A percentile compares a stretch with the other conserved stretches of the same genome.
Conservation (phyloP, 2,888 invertebrate genomes). For the Selenia dentaria region DNA sequence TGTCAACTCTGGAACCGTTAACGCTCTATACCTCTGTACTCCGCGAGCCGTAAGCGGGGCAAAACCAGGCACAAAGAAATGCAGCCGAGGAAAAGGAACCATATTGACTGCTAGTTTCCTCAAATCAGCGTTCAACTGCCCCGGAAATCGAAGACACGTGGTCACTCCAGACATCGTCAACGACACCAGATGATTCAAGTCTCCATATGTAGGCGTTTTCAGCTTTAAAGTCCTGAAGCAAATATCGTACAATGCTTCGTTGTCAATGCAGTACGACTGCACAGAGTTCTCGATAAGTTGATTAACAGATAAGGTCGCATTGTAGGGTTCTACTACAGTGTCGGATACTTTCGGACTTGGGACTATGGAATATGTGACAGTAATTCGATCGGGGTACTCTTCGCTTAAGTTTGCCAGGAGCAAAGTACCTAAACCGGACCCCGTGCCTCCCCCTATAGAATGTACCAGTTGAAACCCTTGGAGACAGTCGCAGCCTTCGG, state of each 20-base stretch:
- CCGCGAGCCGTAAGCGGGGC: conserved; percentile 91
- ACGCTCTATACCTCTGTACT: conserved; percentile 92
- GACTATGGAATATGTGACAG: conserved; percentile 87
- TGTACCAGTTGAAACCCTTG: conserved; percentile 87
- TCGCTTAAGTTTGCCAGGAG: conserved; percentile 87
- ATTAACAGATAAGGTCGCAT: conserved; percentile 87
- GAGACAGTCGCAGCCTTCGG: conserved; percentile 88
- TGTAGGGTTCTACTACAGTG: conserved; percentile 87
- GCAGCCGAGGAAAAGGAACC: conserved; percentile 89
- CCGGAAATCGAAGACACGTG: conserved; percentile 70
- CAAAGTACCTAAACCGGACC: conserved; percentile 89
- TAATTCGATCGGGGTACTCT: conserved; percentile 89
- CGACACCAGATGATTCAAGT: conserved; percentile 85
- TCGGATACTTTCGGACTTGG: conserved; percentile 91
- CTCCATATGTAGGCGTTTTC: conserved; percentile 90
- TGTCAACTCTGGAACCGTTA: conserved; percentile 95
- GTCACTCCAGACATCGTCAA: conserved; percentile 72
- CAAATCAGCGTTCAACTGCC: conserved; percentile 89
- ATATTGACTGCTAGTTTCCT: conserved; percentile 73
- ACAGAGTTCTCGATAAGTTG: conserved; percentile 89
- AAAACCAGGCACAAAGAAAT: conserved; percentile 84
- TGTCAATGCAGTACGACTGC: conserved; percentile 88
- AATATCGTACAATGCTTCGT: conserved; percentile 91
- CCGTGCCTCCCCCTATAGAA: conserved; percentile 90
- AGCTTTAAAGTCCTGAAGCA: conserved; percentile 90